phyloP scores from a whole-genome alignment of 2,888 invertebrate genomes.

The Pollenia angustigena region DNA sequence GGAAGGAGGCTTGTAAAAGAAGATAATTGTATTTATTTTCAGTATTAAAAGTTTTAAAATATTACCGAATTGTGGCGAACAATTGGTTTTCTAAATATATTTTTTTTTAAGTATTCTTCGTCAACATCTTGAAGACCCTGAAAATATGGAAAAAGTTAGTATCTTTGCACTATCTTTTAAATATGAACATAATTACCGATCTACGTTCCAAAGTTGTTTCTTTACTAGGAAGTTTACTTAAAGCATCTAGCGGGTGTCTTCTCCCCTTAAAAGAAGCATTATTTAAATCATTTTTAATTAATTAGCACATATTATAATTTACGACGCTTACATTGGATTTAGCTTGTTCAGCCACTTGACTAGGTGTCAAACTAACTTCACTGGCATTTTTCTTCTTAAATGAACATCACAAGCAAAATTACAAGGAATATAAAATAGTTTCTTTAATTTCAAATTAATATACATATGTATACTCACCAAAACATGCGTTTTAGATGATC shows the following conservation, averaged over 20 bases:
- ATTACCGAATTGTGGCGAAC: conserved; percentile 73
- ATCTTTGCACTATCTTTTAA: neutral
- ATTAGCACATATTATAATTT: neutral
- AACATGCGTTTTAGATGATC: conserved; percentile 69
- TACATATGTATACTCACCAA: conserved; percentile 69
- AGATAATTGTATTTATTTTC: neutral
- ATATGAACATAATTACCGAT: conserved; percentile 75
- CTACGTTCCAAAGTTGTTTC: conserved; percentile 79
- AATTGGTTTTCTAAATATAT: conserved; percentile 76
- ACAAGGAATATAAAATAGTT: neutral
- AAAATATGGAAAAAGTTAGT: neutral
- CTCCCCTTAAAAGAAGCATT: conserved; percentile 61
- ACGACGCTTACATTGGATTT: conserved; percentile 77
- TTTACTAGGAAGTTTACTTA: conserved; percentile 78
- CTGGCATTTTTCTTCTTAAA: conserved; percentile 78
- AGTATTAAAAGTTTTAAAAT: neutral
- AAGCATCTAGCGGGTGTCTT: conserved; percentile 82
- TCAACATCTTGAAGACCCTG: conserved; percentile 81
- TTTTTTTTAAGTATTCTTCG: conserved; percentile 78
- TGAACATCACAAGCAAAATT: neutral
- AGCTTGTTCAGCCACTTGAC: conserved; percentile 77
- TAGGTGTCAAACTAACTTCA: conserved; percentile 81
- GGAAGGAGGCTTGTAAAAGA: conserved; percentile 21
- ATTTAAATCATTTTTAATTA: neutral
- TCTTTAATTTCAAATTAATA: neutral